A percentile compares a stretch with the other conserved stretches of the same genome.
phyloP scores from a whole-genome alignment of 2,113 vertebrate species.

The Embiotoca jacksoni region DNA sequence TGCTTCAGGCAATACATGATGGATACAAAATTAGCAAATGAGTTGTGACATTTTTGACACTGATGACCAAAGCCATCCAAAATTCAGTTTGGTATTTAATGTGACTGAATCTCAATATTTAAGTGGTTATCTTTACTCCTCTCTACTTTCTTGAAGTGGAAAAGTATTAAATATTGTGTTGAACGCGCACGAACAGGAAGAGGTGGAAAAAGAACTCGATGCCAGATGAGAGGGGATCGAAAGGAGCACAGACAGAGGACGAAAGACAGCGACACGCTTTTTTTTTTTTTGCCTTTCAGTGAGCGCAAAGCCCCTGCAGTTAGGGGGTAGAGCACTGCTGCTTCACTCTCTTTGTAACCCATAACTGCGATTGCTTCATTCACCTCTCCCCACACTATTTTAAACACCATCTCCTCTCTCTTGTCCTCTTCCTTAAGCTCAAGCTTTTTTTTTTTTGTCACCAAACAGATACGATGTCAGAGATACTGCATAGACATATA shows the following conservation, averaged over 20 bases:
- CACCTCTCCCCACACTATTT: constrained; percentile 26
- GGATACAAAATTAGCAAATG: too few species aligned
- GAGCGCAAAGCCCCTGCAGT: constrained; percentile 43
- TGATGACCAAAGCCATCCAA: neutral
- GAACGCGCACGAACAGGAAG: constrained; percentile 36
- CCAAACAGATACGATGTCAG: constrained; percentile 15
- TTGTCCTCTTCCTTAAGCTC: constrained; percentile 27
- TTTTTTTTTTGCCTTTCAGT: constrained; percentile 19
- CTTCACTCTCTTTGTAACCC: constrained; percentile 57
- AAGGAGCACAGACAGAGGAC: constrained; percentile 40
- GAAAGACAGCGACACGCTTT: constrained; percentile 22
- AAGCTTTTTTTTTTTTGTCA: constrained; percentile 8
- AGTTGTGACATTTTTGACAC: too few species aligned
- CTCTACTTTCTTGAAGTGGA: neutral
- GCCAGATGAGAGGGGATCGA: constrained; percentile 49
- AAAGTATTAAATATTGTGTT: neutral
- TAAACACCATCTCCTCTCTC: constrained; percentile 15
- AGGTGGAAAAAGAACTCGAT: constrained; percentile 32
- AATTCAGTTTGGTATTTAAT: neutral
- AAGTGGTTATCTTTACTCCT: neutral
- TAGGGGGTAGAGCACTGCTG: constrained; percentile 49
- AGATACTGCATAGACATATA: constrained; percentile 14
- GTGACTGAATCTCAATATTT: neutral
- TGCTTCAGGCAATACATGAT: too few species aligned
- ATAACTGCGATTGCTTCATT: constrained; percentile 69